Conservation (phyloP, 2,888 invertebrate species). For the Hybos culiciformis region DNA sequence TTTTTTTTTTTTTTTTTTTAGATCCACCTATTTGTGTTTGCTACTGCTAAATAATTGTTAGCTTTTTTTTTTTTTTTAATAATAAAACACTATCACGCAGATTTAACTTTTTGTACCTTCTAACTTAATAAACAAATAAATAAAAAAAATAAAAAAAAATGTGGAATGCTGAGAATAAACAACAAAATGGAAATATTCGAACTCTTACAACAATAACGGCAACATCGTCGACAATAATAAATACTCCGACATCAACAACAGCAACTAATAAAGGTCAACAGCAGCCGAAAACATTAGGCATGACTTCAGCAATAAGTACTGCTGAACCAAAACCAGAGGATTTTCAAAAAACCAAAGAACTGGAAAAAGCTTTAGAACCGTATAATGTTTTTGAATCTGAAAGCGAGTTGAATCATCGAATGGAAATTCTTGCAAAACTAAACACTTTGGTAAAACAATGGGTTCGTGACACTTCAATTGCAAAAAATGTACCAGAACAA, state of each 20-base stretch:
- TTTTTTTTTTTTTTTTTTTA: too few relatives aligned
- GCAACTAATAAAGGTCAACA: not conserved
- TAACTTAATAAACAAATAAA: conserved; percentile 19
- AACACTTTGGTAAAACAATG: conserved; percentile 86
- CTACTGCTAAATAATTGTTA: too few relatives aligned
- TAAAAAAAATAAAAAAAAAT: conserved; percentile 16
- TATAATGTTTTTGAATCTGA: conserved; percentile 85
- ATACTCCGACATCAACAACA: conserved; percentile 9
- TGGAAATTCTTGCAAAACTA: conserved; percentile 70
- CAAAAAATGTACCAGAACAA: conserved; percentile 83
- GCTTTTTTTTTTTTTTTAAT: too few relatives aligned
- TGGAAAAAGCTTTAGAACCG: conserved; percentile 61
- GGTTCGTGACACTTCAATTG: conserved; percentile 79
- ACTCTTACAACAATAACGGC: not conserved
- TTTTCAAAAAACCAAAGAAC: conserved; percentile 51
- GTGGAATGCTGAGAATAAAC: conserved; percentile 32
- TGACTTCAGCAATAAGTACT: conserved; percentile 88
- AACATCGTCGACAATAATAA: conserved; percentile 4
- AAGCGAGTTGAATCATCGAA: conserved; percentile 77
- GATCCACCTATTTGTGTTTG: too few relatives aligned
- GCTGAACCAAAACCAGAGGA: conserved; percentile 67
- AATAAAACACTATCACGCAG: too few relatives aligned
- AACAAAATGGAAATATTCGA: conserved; percentile 6
- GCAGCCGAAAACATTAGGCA: conserved; percentile 45
- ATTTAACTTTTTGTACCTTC: conserved; percentile 11